A percentile compares a stretch with the other conserved stretches of the same genome.
These are phyloP conservation scores for Coelogynopora nodosa DNA, from an alignment of 2,888 invertebrate species.

Conservation along the genomic window DNA sequence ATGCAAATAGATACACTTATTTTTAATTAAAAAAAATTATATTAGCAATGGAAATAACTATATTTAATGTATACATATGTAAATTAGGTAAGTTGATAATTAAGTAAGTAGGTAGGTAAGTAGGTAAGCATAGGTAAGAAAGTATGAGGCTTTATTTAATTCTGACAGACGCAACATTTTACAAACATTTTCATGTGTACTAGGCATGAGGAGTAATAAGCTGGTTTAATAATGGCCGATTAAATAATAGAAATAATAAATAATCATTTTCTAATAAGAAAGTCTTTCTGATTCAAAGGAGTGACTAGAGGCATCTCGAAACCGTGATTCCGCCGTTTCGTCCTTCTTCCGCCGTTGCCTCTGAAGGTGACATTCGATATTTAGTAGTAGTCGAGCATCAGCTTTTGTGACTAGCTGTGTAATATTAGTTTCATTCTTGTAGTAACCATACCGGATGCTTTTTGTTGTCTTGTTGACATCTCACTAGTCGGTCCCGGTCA, in stretches of 20 bases:
- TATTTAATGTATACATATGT: too few species aligned
- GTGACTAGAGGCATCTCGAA: neutral
- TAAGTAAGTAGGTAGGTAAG: too few species aligned
- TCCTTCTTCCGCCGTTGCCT: neutral
- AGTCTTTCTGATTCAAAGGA: neutral
- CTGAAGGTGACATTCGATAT: neutral
- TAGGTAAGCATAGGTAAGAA: too few species aligned
- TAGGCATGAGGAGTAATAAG: too few species aligned
- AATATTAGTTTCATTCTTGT: neutral
- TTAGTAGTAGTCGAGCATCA: neutral
- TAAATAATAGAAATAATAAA: neutral
- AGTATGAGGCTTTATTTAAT: too few species aligned
- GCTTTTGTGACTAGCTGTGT: neutral
- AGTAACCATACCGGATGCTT: neutral
- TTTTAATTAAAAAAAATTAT: too few species aligned
- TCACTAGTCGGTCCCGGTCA: neutral
- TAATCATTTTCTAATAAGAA: neutral
- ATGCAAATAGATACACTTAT: too few species aligned
- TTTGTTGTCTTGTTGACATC: neutral
- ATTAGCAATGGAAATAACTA: too few species aligned
- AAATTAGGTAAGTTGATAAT: too few species aligned
- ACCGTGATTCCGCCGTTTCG: neutral
- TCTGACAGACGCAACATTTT: too few species aligned
- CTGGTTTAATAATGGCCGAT: too few species aligned
- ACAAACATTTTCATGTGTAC: too few species aligned